Evolutionary conservation across 30 jellyfish, hydroid and myxozoan species (phyloP), one percentile per base, ranked within the genome.

Genomic region (Chironex yamaguchii): DNA sequence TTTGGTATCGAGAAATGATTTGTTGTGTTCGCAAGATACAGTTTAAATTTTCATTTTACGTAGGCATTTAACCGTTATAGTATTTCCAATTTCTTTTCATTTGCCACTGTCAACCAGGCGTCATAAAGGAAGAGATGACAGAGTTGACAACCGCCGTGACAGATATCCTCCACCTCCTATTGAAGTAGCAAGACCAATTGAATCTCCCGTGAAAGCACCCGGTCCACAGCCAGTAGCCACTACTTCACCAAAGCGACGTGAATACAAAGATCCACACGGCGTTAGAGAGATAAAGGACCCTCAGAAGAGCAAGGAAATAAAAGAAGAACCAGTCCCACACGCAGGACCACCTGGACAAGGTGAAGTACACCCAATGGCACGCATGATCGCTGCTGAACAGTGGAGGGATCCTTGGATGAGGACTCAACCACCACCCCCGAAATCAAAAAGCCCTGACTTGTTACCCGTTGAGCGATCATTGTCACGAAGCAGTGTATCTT

Each of bases 401-500:
- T 92, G 98, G 98, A 81, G 70, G 50, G 98, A 92, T 42, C 98
- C 98, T 12, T 92, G 98, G 98, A 92, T 92, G 98, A 69, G 98
- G 11, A 87, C 97, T 24, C 96, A 91, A 42, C 90, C 93, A 21
- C 69, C n/a, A 13, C 92, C 24, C n/a, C n/a, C n/a, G n/a, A n/a
- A n/a, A n/a, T n/a, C n/a, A n/a, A n/a, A n/a, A n/a, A n/a, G n/a
- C n/a, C n/a, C n/a, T n/a, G n/a, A n/a, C n/a, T n/a, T n/a, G n/a
- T n/a, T n/a, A n/a, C n/a, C n/a, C n/a, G n/a, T n/a, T n/a, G n/a
- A n/a, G n/a, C n/a, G n/a, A n/a, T n/a, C n/a, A n/a, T n/a, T n/a
- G n/a, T n/a, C n/a, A n/a, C n/a, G n/a, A n/a, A n/a, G n/a, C n/a
- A n/a, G n/a, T n/a, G n/a, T n/a, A n/a, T n/a, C n/a, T n/a, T n/a